These are phyloP conservation scores for Onthophagus taurus DNA, from an alignment of 1,140 invertebrate species.

Conservation along the genomic window DNA sequence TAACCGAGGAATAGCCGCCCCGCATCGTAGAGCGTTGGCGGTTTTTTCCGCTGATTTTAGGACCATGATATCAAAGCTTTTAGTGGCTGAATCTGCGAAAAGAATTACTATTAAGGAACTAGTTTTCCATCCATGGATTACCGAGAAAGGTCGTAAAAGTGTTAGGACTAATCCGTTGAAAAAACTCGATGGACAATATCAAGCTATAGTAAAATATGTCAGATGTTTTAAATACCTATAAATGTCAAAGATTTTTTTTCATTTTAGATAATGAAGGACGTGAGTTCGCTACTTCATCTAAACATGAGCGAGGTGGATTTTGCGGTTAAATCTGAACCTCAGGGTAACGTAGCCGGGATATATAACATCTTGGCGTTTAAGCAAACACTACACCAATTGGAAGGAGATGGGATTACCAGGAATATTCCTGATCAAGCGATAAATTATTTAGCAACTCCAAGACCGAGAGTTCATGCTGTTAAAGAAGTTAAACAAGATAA, in stretches of 20 bases:
- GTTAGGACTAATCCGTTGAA: slow-evolving; percentile 28
- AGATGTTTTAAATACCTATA: slow-evolving; percentile 12
- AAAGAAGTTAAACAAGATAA: slow-evolving; percentile 9
- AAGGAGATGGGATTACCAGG: slow-evolving; percentile 20
- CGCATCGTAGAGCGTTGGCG: slow-evolving; percentile 39
- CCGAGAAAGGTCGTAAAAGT: slow-evolving; percentile 30
- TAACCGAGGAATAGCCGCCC: slow-evolving; percentile 45
- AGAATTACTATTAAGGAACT: slow-evolving; percentile 30
- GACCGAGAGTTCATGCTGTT: background rate
- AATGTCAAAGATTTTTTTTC: slow-evolving; percentile 10
- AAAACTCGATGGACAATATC: slow-evolving; percentile 19
- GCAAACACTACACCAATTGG: slow-evolving; percentile 17
- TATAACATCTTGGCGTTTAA: slow-evolving; percentile 29
- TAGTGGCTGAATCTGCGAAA: slow-evolving; percentile 27
- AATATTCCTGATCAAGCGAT: slow-evolving; percentile 10
- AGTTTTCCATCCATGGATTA: slow-evolving; percentile 32
- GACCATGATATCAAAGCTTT: slow-evolving; percentile 25
- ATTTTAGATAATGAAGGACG: slow-evolving; percentile 18
- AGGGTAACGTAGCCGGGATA: slow-evolving; percentile 30
- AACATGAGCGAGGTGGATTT: slow-evolving; percentile 12
- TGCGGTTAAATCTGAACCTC: slow-evolving; percentile 19
- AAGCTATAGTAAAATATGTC: slow-evolving; percentile 17
- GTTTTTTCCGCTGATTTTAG: slow-evolving; percentile 33
- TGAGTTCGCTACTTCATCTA: slow-evolving; percentile 7
- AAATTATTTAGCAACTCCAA: slow-evolving; percentile 10